phyloP scores from a whole-genome alignment of 2,797 vertebrate species.

The Amphiprion clarkii region DNA sequence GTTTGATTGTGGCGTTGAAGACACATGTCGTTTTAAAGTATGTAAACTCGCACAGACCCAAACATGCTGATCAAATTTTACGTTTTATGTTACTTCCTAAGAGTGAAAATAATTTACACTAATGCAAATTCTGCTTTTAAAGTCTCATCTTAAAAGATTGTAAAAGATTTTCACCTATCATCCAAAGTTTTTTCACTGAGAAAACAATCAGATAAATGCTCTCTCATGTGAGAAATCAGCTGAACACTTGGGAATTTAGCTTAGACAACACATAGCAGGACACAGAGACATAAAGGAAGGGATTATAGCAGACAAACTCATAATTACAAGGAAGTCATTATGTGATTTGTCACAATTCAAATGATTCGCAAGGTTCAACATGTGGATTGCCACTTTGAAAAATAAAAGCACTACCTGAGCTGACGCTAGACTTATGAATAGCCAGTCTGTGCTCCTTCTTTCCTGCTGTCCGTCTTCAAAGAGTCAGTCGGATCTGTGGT shows the following conservation, averaged over 20 bases:
- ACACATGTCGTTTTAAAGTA: background rate
- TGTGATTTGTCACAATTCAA: conserved; percentile 71
- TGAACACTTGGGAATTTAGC: conserved; percentile 49
- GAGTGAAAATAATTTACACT: background rate
- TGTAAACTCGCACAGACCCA: background rate
- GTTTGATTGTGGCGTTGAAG: background rate
- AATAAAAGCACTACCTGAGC: conserved; percentile 64
- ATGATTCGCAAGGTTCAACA: conserved; percentile 54
- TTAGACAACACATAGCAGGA: conserved; percentile 53
- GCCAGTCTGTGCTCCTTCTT: conserved; percentile 61
- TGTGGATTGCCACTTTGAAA: conserved; percentile 50
- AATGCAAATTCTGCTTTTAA: background rate
- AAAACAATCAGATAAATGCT: conserved; percentile 58
- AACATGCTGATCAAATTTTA: background rate
- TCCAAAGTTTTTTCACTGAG: conserved; percentile 19
- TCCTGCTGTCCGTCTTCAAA: conserved; percentile 71
- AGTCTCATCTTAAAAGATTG: conserved; percentile 19
- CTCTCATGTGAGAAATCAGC: conserved; percentile 60
- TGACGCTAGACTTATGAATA: conserved; percentile 66
- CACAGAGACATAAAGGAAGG: conserved; percentile 44
- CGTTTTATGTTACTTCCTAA: background rate
- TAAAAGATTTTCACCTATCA: conserved; percentile 36
- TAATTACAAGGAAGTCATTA: conserved; percentile 72
- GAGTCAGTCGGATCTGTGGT: conserved; percentile 44
- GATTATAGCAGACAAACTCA: conserved; percentile 58